Evolutionary conservation across 2,113 vertebrate species (phyloP).

Genomic region (Pogona vitticeps): DNA sequence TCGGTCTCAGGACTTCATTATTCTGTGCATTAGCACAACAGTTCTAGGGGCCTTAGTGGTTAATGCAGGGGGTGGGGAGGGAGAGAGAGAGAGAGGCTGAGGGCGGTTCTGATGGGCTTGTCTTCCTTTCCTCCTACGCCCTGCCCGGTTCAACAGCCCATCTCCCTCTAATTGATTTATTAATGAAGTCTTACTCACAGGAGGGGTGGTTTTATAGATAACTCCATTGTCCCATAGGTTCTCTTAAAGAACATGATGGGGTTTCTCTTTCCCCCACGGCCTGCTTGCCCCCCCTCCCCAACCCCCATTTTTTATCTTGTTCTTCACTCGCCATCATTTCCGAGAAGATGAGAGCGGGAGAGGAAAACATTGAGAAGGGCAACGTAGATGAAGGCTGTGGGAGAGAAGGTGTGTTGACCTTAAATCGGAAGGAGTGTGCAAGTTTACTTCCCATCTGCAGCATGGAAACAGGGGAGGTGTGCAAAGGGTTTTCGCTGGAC

Average conservation of each 20-base stretch:
- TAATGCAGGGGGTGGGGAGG: slow-evolving; percentile 46
- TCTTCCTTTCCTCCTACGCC: slow-evolving; percentile 52
- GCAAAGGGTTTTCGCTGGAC: too few relatives aligned
- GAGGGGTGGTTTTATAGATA: slow-evolving; percentile 45
- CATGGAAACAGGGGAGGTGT: too few relatives aligned
- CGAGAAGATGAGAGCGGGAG: too few relatives aligned
- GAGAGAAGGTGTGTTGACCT: too few relatives aligned
- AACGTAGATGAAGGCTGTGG: too few relatives aligned
- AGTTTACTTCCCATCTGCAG: too few relatives aligned
- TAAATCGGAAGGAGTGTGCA: too few relatives aligned
- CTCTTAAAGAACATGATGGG: background rate
- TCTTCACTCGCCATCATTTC: slow-evolving; percentile 7
- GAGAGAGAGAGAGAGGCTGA: background rate
- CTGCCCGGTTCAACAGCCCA: slow-evolving; percentile 60
- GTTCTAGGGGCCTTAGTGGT: slow-evolving; percentile 68
- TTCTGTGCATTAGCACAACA: slow-evolving; percentile 69
- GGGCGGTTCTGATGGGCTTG: slow-evolving; percentile 55
- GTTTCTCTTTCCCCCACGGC: background rate
- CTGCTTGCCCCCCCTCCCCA: background rate
- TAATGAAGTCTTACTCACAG: slow-evolving; percentile 74
- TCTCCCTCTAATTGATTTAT: slow-evolving; percentile 76
- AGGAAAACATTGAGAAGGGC: too few relatives aligned
- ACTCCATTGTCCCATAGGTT: slow-evolving; percentile 23
- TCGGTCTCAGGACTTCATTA: slow-evolving; percentile 72
- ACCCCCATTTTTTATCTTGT: rapidly evolving